phyloP scores from a whole-genome alignment of 2,113 vertebrate species.

The Paratilapia polleni region DNA sequence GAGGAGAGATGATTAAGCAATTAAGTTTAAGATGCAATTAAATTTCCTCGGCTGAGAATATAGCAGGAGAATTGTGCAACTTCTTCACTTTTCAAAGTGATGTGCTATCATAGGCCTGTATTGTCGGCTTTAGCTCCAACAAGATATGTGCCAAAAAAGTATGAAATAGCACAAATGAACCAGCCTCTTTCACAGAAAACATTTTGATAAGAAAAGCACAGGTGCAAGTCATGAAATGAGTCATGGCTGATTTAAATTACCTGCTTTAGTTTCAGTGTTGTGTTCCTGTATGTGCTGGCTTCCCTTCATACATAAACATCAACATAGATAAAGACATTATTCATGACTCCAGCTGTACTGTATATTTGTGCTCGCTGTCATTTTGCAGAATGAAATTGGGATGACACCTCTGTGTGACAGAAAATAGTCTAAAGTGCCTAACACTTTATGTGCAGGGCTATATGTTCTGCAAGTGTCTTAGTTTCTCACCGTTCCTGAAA shows the following conservation, averaged over 20 bases:
- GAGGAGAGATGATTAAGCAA: not conserved
- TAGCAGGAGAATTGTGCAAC: not conserved
- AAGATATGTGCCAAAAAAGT: too few species aligned
- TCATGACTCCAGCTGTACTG: not conserved
- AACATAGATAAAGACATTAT: not conserved
- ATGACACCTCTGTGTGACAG: not conserved
- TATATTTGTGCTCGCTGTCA: not conserved
- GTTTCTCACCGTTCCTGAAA: conserved; percentile 85
- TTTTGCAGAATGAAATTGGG: not conserved
- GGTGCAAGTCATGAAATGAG: not conserved
- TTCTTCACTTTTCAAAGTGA: not conserved
- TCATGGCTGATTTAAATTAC: not conserved
- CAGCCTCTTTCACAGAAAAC: not conserved
- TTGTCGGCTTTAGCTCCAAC: not conserved
- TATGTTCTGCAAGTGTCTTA: not conserved
- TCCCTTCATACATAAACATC: not conserved
- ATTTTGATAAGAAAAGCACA: not conserved
- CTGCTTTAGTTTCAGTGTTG: not conserved
- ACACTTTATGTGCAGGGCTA: not conserved
- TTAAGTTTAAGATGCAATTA: not conserved
- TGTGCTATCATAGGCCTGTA: not conserved
- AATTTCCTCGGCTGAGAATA: not conserved
- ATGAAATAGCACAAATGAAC: not conserved
- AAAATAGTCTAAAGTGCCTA: not conserved
- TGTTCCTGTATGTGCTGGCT: not conserved